phyloP scores from a whole-genome alignment of 2,113 vertebrate genomes.

The Anoplopoma fimbria region DNA sequence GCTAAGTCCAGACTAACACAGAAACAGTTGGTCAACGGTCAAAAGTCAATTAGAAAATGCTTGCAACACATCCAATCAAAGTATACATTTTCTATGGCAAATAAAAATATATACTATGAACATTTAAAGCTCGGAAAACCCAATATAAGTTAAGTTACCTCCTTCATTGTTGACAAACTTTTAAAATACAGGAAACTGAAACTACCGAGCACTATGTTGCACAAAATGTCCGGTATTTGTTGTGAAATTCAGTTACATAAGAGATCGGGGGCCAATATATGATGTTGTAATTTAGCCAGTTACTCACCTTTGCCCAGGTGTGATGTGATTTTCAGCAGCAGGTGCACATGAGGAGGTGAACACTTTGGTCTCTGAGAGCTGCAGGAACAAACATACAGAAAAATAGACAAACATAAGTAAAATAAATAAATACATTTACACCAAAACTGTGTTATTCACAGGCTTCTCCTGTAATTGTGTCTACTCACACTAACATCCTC shows the following conservation, averaged over 20 bases:
- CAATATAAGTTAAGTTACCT: too few species aligned
- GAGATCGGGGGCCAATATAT: neutral
- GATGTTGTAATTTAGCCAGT: neutral
- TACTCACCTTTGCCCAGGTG: slow-evolving; percentile 89
- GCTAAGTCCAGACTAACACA: slow-evolving; percentile 89
- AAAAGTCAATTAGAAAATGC: neutral
- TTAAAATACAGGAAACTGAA: neutral
- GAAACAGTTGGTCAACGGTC: neutral
- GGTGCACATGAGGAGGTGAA: slow-evolving; percentile 93
- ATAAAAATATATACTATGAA: neutral
- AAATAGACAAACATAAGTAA: too few species aligned
- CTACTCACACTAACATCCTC: slow-evolving; percentile 91
- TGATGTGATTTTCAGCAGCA: slow-evolving; percentile 89
- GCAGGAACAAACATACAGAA: slow-evolving; percentile 42
- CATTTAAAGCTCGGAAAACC: too few species aligned
- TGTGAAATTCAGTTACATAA: neutral
- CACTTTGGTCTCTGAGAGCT: slow-evolving; percentile 98
- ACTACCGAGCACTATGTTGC: neutral
- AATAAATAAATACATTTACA: too few species aligned
- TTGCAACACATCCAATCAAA: neutral
- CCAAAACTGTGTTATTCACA: neutral
- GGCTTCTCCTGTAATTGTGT: neutral
- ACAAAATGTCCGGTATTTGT: neutral
- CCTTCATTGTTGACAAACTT: neutral
- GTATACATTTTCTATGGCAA: neutral